These are phyloP conservation scores for Pogonomyrmex barbatus DNA, from an alignment of 1,140 invertebrate species.

Conservation along the genomic window DNA sequence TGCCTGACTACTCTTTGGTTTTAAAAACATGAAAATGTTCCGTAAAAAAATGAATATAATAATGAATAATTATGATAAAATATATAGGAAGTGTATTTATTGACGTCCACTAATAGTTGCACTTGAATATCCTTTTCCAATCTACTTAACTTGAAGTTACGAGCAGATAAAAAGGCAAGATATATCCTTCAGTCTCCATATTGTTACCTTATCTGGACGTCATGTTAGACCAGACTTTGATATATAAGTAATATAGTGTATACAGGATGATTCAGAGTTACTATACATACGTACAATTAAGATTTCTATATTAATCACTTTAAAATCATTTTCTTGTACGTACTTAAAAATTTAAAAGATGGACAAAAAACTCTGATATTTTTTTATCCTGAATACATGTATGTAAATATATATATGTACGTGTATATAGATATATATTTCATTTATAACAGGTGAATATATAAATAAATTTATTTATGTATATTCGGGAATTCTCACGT, in stretches of 20 bases:
- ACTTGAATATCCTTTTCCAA: constrained; percentile 39
- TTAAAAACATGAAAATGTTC: constrained; percentile 51
- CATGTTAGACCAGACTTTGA: constrained; percentile 72
- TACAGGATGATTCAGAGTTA: constrained; percentile 43
- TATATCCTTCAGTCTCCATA: constrained; percentile 81
- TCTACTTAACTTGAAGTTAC: constrained; percentile 63
- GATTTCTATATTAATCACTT: background rate
- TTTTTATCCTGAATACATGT: constrained; percentile 40
- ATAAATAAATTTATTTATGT: constrained; percentile 64
- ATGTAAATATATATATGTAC: constrained; percentile 42
- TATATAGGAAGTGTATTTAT: constrained; percentile 55
- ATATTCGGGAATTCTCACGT: constrained; percentile 56
- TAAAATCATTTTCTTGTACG: background rate
- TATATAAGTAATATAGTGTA: constrained; percentile 72
- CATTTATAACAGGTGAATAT: constrained; percentile 58
- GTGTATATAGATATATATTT: constrained; percentile 58
- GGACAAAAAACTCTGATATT: constrained; percentile 19
- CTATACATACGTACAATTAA: constrained; percentile 13
- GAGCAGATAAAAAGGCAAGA: constrained; percentile 79
- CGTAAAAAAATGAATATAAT: constrained; percentile 30
- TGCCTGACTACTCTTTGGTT: constrained; percentile 63
- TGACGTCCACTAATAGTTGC: constrained; percentile 56
- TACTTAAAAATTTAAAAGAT: constrained; percentile 1
- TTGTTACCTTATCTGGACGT: constrained; percentile 75
- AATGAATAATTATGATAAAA: constrained; percentile 41